Evolutionary conservation across 2,888 invertebrate species (phyloP), one percentile per base, ranked within the genome.

Genomic region (Acleris cristana): DNA sequence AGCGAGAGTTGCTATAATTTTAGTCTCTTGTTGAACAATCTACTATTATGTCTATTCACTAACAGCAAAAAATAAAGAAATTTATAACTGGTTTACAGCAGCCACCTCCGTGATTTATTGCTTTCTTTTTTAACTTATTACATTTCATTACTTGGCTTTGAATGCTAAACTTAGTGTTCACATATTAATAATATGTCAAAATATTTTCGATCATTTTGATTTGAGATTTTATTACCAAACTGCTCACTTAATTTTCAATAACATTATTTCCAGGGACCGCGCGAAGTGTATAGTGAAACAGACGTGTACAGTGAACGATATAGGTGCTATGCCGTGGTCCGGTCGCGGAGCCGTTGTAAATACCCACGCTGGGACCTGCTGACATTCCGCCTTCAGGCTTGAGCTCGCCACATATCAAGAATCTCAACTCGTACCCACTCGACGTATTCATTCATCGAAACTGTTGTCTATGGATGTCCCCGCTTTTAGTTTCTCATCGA

Each of bases 401-500:
- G 83, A 78, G 83, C 85, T 85, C 76, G 82, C 83, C 84, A 89
- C 89, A 89, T 90, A 90, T 90, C 90, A 90, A 83, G 88, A 90
- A 89, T 89, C 89, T 90, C 89, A 85, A 77, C 81, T 77, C 77
- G 78, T 82, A 77, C 72, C 74, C 75, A 52, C 72, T 45, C 53
- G 49, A 14, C 40, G 45, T 54, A 26, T 53, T 53, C 44, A 58
- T 49, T 48, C 26, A 48, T 45, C 48, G 21, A 10, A 45, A 23
- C 26, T 18, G 18, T 26, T 12, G 34, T 26, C 19, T 48, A 58
- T 52, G 19, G 34, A 52, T 18, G 49, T 56, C 40, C 48, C 62
- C 55, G 30, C 44, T 45, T 57, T 60, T 26, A 53, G 14, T 71
- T 71, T 48, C 45, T 65, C 64, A 70, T 72, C 65, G 64, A 70